Evolutionary conservation across 2,888 invertebrate species (phyloP).

Genomic region (Blastobasis adustella): DNA sequence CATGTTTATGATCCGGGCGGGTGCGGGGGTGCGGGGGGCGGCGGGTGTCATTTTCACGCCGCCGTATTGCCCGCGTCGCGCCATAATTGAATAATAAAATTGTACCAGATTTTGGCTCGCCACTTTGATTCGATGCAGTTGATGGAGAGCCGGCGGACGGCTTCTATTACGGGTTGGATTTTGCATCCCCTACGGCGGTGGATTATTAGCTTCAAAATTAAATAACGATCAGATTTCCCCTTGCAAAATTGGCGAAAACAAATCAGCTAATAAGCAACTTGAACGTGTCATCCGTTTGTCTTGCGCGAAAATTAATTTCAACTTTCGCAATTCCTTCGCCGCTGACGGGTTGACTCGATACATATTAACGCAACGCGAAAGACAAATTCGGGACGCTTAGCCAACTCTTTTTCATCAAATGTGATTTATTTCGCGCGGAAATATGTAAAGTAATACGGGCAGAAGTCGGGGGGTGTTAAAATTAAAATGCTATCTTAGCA

Average conservation of each 20-base stretch:
- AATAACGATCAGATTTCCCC: too few species aligned
- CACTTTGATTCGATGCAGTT: slow-evolving; percentile 41
- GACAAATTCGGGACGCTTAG: slow-evolving; percentile 54
- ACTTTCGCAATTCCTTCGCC: neutral
- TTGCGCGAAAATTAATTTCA: neutral
- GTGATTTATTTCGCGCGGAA: slow-evolving; percentile 63
- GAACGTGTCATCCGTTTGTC: too few species aligned
- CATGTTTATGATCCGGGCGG: slow-evolving; percentile 44
- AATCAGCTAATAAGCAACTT: too few species aligned
- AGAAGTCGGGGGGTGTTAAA: slow-evolving; percentile 37
- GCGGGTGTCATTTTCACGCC: slow-evolving; percentile 55
- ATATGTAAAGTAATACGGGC: slow-evolving; percentile 61
- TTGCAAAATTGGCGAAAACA: too few species aligned
- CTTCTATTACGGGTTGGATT: too few species aligned
- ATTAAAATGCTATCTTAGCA: slow-evolving; percentile 71
- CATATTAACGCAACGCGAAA: slow-evolving; percentile 38
- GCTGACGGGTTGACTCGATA: too few species aligned
- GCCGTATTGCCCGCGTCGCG: slow-evolving; percentile 47
- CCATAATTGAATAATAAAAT: slow-evolving; percentile 62
- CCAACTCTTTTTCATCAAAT: slow-evolving; percentile 58
- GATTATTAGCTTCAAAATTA: too few species aligned
- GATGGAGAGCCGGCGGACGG: neutral
- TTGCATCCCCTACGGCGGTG: too few species aligned
- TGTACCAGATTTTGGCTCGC: slow-evolving; percentile 41
- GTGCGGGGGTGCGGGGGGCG: slow-evolving; percentile 31